Evolutionary conservation across 2,113 vertebrate species (phyloP), one percentile per base, ranked within the genome.

Genomic region (Hepsetus odoe): DNA sequence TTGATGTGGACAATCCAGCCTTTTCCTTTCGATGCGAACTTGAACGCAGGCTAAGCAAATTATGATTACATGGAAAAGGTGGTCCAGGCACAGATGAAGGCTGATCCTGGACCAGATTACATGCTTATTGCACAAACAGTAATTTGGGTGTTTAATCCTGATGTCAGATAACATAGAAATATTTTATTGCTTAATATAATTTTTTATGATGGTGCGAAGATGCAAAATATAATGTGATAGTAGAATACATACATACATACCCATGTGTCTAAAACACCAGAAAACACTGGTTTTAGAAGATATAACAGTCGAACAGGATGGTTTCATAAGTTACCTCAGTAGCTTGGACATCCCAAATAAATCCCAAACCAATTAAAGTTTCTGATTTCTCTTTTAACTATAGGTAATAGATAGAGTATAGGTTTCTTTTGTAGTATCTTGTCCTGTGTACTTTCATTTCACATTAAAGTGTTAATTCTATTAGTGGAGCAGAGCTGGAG

Each of bases 1-100:
- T 93, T 88, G 88, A 95, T 85, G 67, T 90, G 0, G 80, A 90
- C 11, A 87, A 95, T 64, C 87, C 91, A 0, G 14, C 83, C 2
- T 9, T 84, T 4, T 89, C 85, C 14, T 89, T 92, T 18, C 90
- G 92, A 49, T 75, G 84, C 0, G 2, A 32, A 30, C 81, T 92
- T 30, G 33, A 84, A 0, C 73, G n/a, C 33, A 80, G 78, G 59
- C 24, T 85, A 1, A 95, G 91, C 87, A 96, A 94, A 84, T 85
- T 98, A 0, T 98, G 85, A 96, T 8, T 35, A 26, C 30, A 51
- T 5, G 7, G 16, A 20, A n/a, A 51, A n/a, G 49, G 20, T 51
- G 16, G 24, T 40, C 18, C 6, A 42, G 26, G 16, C 5, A 42
- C 13, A 40, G n/a, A 26, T 38, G 35, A 6, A 56, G n/a, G n/a